phyloP scores from a whole-genome alignment of 2,797 vertebrate species.

The Squalus acanthias region DNA sequence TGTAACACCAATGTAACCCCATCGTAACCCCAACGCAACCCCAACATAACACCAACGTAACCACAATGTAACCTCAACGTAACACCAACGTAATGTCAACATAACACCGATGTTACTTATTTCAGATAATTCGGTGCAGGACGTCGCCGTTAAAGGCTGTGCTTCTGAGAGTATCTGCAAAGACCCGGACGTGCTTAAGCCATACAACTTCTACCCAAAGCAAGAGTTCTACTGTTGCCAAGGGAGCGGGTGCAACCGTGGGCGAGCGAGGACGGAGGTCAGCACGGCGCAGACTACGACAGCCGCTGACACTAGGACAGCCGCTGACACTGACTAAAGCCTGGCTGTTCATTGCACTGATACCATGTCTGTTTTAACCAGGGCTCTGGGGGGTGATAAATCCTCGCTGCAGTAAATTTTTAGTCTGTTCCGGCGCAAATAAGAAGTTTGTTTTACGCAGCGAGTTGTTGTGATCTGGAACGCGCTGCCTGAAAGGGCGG shows the following conservation, averaged over 20 bases:
- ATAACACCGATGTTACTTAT: neutral
- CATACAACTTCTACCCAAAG: fast-evolving
- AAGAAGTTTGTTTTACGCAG: no score
- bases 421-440: no score
- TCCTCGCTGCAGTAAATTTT: no score
- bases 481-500: no score
- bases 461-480: no score
- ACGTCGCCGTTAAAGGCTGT: neutral
- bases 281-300: no score
- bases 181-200: neutral
- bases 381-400: neutral
- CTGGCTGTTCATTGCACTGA: neutral
- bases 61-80: neutral
- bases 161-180: neutral
- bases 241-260: neutral
- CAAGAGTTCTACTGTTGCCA: neutral
- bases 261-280: no score
- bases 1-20: no score
- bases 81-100: neutral
- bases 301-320: neutral
- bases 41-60: no score
- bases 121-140: neutral
- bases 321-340: no score
- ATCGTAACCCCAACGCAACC: no score
- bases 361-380: neutral